Conservation (phyloP, 2,113 vertebrate species). For the Pardalotus punctatus region DNA sequence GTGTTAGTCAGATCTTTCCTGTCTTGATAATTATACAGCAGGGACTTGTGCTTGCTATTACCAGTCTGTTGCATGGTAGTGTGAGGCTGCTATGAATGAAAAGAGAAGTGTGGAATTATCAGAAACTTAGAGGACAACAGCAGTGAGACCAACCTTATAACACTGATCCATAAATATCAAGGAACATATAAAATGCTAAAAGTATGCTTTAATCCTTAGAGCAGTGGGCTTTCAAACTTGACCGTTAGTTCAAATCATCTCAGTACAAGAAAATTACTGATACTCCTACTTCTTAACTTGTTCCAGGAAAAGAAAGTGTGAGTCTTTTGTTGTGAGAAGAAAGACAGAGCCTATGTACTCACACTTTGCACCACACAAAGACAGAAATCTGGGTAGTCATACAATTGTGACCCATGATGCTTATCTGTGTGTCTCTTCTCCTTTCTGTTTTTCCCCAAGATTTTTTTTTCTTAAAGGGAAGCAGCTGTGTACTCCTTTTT, state of each 20-base stretch:
- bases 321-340: not conserved
- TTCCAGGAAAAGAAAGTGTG: not conserved
- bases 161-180: not conserved
- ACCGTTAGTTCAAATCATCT: not conserved
- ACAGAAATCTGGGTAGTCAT: not conserved
- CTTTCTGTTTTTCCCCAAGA: not conserved
- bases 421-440: not conserved
- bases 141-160: not conserved
- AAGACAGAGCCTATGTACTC: not conserved
- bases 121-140: not conserved
- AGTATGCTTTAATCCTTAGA: not conserved
- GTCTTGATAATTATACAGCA: not conserved
- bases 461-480: not conserved
- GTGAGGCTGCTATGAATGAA: not conserved
- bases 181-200: not conserved
- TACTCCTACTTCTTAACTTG: not conserved
- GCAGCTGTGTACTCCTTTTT: rapidly evolving
- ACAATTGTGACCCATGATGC: not conserved
- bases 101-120: not conserved
- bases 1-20: not conserved
- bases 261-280: not conserved
- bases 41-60: not conserved
- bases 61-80: not conserved
- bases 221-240: not conserved
- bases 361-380: not conserved